Conservation (phyloP, 2,888 invertebrate species). For the Leptopterna dolabrata region DNA sequence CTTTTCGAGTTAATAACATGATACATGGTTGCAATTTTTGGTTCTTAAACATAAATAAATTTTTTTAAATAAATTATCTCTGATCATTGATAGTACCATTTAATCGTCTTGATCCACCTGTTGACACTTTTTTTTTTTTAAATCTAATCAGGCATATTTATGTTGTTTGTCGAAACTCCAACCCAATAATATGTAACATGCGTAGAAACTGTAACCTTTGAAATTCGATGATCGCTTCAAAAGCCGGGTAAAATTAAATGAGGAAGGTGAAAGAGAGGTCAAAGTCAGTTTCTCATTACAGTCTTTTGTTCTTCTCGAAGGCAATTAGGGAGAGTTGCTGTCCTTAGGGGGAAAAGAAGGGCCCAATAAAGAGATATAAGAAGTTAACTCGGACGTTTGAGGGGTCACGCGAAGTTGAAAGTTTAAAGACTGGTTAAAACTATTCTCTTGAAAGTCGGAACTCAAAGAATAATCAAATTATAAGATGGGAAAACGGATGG, state of each 20-base stretch:
- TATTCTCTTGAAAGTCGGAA: no score
- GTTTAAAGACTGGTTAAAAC: background rate
- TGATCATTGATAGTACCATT: no score
- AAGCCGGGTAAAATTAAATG: background rate
- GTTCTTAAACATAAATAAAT: no score
- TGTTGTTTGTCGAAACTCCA: no score
- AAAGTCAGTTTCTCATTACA: slow-evolving; percentile 9
- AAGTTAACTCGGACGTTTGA: background rate
- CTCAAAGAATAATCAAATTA: no score
- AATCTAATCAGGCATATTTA: no score
- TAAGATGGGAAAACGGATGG: no score
- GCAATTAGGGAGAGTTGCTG: background rate
- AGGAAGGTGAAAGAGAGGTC: background rate
- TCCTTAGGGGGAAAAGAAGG: background rate
- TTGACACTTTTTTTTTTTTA: no score
- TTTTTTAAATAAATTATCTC: no score
- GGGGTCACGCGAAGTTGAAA: background rate
- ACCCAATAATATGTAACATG: background rate
- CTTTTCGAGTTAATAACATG: no score
- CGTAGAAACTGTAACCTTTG: background rate
- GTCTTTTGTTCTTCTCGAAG: background rate
- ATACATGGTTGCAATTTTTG: no score
- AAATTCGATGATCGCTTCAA: background rate
- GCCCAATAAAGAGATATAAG: background rate
- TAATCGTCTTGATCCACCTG: no score